A percentile compares a stretch with the other conserved stretches of the same genome.
Evolutionary conservation across 2,113 vertebrate genomes (phyloP).

Genomic region (Athene noctua): DNA sequence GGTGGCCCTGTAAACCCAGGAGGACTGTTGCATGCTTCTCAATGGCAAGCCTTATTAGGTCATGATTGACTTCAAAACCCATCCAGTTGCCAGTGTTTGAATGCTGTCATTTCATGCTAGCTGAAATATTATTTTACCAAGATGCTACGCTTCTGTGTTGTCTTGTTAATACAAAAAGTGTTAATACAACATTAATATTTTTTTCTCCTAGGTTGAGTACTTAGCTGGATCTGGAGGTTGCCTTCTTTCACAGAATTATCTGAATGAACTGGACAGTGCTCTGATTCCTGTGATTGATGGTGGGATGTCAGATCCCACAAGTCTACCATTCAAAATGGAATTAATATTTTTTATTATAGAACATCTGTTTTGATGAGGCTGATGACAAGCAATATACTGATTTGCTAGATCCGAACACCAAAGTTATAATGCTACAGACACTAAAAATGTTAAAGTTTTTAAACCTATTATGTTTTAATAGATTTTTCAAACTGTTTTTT

Average conservation of each 20-base stretch:
- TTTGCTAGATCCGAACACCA: slow-evolving; percentile 48
- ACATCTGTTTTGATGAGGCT: slow-evolving; percentile 66
- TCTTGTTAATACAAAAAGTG: background rate
- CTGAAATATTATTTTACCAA: background rate
- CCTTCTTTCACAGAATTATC: slow-evolving; percentile 88
- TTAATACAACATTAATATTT: background rate
- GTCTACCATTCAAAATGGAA: slow-evolving; percentile 87
- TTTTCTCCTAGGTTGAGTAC: slow-evolving; percentile 86
- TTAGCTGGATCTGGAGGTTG: slow-evolving; percentile 86
- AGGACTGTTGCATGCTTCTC: background rate
- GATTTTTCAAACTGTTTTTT: slow-evolving; percentile 34
- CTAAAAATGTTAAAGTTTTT: slow-evolving; percentile 51
- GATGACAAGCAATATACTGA: background rate
- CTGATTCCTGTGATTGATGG: slow-evolving; percentile 92
- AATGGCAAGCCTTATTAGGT: background rate
- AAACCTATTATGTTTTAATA: slow-evolving; percentile 25
- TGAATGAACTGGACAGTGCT: slow-evolving; percentile 89
- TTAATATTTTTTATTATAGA: slow-evolving; percentile 91
- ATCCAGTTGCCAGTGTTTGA: background rate
- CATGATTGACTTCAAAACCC: background rate
- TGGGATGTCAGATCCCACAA: slow-evolving; percentile 77
- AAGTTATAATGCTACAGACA: slow-evolving; percentile 54
- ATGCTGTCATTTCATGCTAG: background rate
- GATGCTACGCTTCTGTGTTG: rapidly evolving
- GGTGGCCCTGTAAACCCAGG: background rate